phyloP scores from a whole-genome alignment of 2,113 vertebrate genomes.

The Macaca nemestrina region DNA sequence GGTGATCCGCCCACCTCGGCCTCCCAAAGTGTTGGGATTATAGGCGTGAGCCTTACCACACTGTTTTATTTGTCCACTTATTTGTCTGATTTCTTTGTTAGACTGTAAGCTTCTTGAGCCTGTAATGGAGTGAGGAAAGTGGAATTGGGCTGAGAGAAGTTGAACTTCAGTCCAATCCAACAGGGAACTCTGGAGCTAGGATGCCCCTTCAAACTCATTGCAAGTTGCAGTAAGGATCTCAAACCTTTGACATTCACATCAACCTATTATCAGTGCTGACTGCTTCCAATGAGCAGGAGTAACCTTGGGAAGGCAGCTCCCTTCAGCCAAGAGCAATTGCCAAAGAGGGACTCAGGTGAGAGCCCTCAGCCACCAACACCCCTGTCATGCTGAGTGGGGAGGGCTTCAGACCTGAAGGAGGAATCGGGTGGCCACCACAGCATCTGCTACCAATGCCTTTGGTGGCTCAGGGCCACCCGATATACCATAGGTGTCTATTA shows the following conservation, averaged over 20 bases:
- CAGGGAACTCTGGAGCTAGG: background rate
- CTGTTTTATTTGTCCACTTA: background rate
- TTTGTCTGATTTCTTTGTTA: background rate
- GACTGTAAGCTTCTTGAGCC: background rate
- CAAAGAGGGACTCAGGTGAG: background rate
- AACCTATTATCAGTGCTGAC: background rate
- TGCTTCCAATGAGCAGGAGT: background rate
- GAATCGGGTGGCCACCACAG: background rate
- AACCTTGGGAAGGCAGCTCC: background rate
- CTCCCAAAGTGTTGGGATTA: too few species aligned
- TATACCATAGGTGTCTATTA: too few species aligned
- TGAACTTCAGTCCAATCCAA: background rate
- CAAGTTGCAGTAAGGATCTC: background rate
- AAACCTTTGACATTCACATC: background rate
- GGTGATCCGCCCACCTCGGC: too few species aligned
- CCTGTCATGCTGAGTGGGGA: background rate
- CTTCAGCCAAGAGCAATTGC: background rate
- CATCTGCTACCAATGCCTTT: too few species aligned
- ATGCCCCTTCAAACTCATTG: background rate
- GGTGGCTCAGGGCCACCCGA: background rate
- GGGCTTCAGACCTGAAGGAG: background rate
- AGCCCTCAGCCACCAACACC: background rate
- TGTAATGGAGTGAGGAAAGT: background rate
- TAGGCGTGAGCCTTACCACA: background rate
- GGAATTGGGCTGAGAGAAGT: background rate